phyloP scores from a whole-genome alignment of 53 echinoderm and acorn worm genomes.

The Arbacia lixula region DNA sequence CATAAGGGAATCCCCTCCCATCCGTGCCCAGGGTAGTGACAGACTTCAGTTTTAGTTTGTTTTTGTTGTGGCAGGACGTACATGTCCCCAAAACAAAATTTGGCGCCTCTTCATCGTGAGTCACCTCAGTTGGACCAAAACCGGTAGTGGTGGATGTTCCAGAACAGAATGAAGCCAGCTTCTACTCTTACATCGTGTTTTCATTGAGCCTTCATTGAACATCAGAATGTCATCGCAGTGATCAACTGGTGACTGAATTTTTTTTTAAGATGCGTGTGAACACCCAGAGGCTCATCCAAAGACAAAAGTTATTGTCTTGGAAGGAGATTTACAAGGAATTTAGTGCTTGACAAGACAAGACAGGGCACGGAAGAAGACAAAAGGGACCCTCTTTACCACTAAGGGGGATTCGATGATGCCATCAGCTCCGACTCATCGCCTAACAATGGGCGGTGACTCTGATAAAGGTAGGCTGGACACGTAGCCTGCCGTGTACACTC shows the following conservation, averaged over 20 bases:
- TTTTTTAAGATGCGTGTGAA: too few relatives aligned
- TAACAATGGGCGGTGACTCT: constrained; percentile 26
- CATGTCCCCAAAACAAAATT: constrained; percentile 46
- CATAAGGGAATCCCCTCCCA: constrained; percentile 43
- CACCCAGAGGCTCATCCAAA: too few relatives aligned
- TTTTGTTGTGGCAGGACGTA: constrained; percentile 39
- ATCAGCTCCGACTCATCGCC: constrained; percentile 11
- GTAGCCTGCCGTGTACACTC: neutral
- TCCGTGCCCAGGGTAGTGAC: constrained; percentile 24
- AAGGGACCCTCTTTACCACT: constrained; percentile 2
- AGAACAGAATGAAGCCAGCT: too few relatives aligned
- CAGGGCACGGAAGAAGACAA: too few relatives aligned
- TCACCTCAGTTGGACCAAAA: constrained; percentile 28
- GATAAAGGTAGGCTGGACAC: constrained; percentile 22
- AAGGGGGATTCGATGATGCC: constrained; percentile 30
- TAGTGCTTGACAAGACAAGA: too few relatives aligned
- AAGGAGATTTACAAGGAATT: too few relatives aligned
- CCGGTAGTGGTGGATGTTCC: constrained; percentile 8
- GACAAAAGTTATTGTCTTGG: too few relatives aligned
- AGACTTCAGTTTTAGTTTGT: constrained; percentile 21
- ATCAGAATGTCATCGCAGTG: too few relatives aligned
- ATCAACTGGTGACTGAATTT: too few relatives aligned
- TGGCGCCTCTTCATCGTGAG: neutral
- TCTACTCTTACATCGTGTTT: too few relatives aligned
- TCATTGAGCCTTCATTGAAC: too few relatives aligned